Evolutionary conservation across 2,888 invertebrate genomes (phyloP), one percentile per base, ranked within the genome.

Genomic region (Archips xylosteana): DNA sequence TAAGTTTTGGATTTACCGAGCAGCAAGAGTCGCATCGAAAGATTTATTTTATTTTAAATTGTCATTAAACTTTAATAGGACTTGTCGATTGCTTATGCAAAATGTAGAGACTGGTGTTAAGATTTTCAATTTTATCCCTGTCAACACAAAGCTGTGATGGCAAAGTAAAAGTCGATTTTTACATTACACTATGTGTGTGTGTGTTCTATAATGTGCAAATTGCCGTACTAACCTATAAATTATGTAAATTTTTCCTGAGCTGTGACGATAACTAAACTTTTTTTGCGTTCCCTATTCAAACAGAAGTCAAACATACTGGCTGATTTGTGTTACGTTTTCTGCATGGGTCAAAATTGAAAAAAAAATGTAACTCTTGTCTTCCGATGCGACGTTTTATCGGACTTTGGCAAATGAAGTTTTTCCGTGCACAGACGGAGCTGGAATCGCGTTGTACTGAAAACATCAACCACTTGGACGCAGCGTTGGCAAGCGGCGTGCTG

Each of bases 391-490:
- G 1, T 61, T 54, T 23, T 64, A 9, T 67, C 75, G 78, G 78
- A 71, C 62, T 75, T 81, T 81, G 80, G 80, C 79, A 80, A 82
- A 79, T 78, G 79, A 77, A 79, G 78, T 78, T 85, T 85, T 90
- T 90, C 89, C 84, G 85, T 89, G 84, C 87, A 81, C 93, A 98
- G 98, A 96, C 96, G 89, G 98, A 98, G 95, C 95, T 98, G 84
- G 95, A 97, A 86, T 96, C 96, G 76, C 97, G 97, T 75, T 98
- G 98, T 94, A 96, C 97, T 82, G 97, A 98, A 85, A 98, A 98
- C 92, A 96, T 98, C 84, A 96, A 96, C 85, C 96, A 97, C 84
- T 95, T 98, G 91, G 96, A 96, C 85, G 95, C 96, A 69, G 96
- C 97, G 70, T 86, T 97, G 80, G 95, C 95, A 74, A 88, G 93